Percentiles rank a stretch among this genome's conserved stretches.
phyloP scores from a whole-genome alignment of 2,797 vertebrate genomes.

The Sorex maritimensis region DNA sequence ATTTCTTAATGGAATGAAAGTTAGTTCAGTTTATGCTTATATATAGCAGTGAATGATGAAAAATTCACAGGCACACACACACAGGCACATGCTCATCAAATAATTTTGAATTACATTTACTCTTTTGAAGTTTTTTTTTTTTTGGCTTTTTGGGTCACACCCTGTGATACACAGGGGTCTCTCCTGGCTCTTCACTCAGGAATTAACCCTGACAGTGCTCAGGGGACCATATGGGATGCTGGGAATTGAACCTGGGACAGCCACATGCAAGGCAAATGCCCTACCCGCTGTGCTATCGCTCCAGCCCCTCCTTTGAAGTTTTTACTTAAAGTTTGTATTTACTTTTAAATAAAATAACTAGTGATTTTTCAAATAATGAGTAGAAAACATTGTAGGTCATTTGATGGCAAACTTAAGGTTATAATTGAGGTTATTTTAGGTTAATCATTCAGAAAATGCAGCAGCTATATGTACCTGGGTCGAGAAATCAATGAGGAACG shows the following conservation, averaged over 20 bases:
- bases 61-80: background rate
- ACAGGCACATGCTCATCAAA: background rate
- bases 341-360: conserved; percentile 7
- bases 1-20: background rate
- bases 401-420: background rate
- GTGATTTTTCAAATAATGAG: conserved; percentile 3
- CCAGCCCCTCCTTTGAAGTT: fast-evolving
- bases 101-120: background rate
- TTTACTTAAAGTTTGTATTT: background rate
- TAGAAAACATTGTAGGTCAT: background rate
- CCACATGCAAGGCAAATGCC: too few relatives aligned
- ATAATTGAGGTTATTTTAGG: background rate
- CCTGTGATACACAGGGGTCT: too few relatives aligned
- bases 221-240: too few relatives aligned
- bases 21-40: background rate
- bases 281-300: too few relatives aligned
- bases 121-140: background rate
- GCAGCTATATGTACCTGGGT: too few relatives aligned
- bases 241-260: too few relatives aligned
- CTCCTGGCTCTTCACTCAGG: too few relatives aligned
- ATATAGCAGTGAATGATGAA: conserved; percentile 8
- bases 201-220: too few relatives aligned
- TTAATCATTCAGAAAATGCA: background rate
- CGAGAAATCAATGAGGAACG: too few relatives aligned
- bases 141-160: too few relatives aligned